Conservation (phyloP, 2,113 vertebrate species). For the Ophiodon elongatus region DNA sequence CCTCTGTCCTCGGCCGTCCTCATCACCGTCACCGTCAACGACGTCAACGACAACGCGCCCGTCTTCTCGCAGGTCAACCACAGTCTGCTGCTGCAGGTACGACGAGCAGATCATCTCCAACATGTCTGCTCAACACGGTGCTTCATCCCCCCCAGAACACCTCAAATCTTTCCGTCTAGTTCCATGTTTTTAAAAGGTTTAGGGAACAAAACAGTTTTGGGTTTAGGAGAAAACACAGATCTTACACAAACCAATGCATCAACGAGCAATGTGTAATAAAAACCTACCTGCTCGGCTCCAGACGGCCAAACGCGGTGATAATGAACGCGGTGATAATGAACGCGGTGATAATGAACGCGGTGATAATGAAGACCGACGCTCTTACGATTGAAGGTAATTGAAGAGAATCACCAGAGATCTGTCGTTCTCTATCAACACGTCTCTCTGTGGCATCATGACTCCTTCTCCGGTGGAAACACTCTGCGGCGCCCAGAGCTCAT, state of each 20-base stretch:
- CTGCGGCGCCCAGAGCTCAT: constrained; percentile 33
- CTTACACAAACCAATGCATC: not conserved
- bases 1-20: constrained; percentile 86
- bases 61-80: constrained; percentile 94
- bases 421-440: not conserved
- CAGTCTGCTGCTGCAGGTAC: constrained; percentile 91
- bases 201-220: not conserved
- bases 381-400: constrained; percentile 3
- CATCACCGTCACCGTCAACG: constrained; percentile 86
- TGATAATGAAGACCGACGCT: constrained; percentile 37
- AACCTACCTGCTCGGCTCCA: constrained; percentile 6
- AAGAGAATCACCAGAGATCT: constrained; percentile 22
- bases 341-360: too few relatives aligned
- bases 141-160: too few relatives aligned
- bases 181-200: too few relatives aligned
- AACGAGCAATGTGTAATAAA: not conserved
- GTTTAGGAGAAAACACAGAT: not conserved
- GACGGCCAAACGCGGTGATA: not conserved
- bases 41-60: constrained; percentile 96
- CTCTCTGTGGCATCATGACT: not conserved
- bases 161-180: too few relatives aligned
- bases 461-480: not conserved
- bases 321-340: too few relatives aligned
- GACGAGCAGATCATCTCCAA: accelerated
- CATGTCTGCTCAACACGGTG: not conserved